Evolutionary conservation across 2,113 vertebrate species (phyloP).

Genomic region (Scartelaos histophorus): DNA sequence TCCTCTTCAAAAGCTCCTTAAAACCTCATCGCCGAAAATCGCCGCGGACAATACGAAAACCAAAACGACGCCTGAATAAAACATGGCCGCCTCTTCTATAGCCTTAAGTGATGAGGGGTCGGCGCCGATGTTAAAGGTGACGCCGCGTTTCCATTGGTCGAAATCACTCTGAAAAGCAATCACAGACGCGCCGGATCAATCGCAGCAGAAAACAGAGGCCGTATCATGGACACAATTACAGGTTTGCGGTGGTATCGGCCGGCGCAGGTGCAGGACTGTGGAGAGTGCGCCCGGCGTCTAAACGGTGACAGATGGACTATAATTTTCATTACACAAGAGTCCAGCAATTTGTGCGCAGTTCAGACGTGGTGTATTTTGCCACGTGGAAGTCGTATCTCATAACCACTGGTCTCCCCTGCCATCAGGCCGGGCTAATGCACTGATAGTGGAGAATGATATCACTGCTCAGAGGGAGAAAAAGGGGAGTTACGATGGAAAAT

Average conservation of each 20-base stretch:
- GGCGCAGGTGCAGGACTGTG: slow-evolving; percentile 36
- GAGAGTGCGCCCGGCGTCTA: slow-evolving; percentile 34
- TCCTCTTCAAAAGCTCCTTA: slow-evolving; percentile 41
- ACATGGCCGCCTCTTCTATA: slow-evolving; percentile 52
- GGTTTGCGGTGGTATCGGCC: slow-evolving; percentile 44
- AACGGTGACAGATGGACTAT: slow-evolving; percentile 62
- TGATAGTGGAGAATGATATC: not conserved
- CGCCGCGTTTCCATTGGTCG: slow-evolving; percentile 31
- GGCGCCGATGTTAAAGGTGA: slow-evolving; percentile 48
- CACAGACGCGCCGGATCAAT: slow-evolving; percentile 52
- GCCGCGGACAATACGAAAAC: slow-evolving; percentile 40
- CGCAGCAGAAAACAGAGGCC: slow-evolving; percentile 35
- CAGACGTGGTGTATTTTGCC: slow-evolving; percentile 10
- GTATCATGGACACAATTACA: slow-evolving; percentile 67
- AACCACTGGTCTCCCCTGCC: not conserved
- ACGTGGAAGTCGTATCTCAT: not conserved
- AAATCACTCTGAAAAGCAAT: slow-evolving; percentile 38
- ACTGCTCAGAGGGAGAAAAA: not conserved
- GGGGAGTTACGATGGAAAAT: not conserved
- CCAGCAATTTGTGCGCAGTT: slow-evolving; percentile 31
- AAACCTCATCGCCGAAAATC: slow-evolving; percentile 64
- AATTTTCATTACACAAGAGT: slow-evolving; percentile 70
- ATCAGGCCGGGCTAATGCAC: not conserved
- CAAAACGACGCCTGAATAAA: slow-evolving; percentile 68
- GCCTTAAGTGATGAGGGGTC: slow-evolving; percentile 53